Base-by-base conservation (phyloP, 2,113 vertebrate species). In the Chrysochloris asiatica region DNA sequence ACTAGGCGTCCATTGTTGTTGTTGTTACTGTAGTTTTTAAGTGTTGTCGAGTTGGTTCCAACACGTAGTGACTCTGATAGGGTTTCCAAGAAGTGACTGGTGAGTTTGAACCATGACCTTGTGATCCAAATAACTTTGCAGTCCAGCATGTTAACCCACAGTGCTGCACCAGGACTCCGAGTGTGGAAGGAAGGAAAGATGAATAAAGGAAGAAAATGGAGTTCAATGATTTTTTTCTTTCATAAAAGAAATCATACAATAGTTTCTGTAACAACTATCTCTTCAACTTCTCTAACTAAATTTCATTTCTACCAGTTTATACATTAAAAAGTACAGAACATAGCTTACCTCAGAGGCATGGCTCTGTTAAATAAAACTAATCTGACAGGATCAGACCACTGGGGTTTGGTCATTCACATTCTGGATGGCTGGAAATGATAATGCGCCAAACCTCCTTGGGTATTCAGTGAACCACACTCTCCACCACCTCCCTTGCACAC, bases 391-490 rank as follows among this genome's bases (percentile, higher is more conserved):
- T 97, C 89, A 96, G 95, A 93, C 83, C 91, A 95, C 83, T 93
- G 93, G 77, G 19, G 95, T 96, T 97, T 95, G 67, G 91, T 95
- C 94, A 94, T 90, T 96, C 2, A 75, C 72, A 92, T 96, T 97
- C 89, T 91, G 93, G 92, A 89, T 94, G 88, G 61, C 67, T 96
- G 91, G 93, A 96, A 96, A 95, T 38, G 0, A 95, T 93, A 56
- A 96, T 88, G 80, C 96, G 91, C 87, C 94, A 97, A 96, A 97
- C 89, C 61, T 97, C 95, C 95, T 97, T 95, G 91, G 82, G 84
- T 72, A 96, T 90, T 81, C 95, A 97, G 93, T 96, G 96, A 98
- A 96, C 93, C 50, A n/a, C 85, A 95, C 91, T 71, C 96, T 33
- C 82, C 86, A 94, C 77, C 75, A 88, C 79, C 94, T 95, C 93